Base-by-base conservation (phyloP, 2,113 vertebrate species). In the Malaclemys terrapin region DNA sequence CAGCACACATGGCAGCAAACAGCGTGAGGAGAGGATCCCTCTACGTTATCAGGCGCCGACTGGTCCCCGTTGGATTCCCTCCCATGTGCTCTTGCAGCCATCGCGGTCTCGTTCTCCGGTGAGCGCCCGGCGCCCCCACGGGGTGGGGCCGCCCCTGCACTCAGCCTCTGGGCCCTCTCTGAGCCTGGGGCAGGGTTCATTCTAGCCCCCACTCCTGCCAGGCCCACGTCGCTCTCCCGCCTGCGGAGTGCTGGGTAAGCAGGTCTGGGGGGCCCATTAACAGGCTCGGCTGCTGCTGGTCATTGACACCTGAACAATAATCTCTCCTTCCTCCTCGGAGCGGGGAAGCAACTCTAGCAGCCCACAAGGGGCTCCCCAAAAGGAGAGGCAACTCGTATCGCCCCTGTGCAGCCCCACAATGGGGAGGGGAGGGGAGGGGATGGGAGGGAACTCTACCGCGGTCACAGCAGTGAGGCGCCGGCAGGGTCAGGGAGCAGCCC, bases 171-270 rank as follows among this genome's bases (percentile, higher is more conserved):
- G 25, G 7, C 22, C 19, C 79, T 45, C 83, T 4, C 9, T 25
- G 1, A 0, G 0, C 19, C 2, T 0, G 69, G 52, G 59, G 78
- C 50, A 8, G 0, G 27, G 16, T 0, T n/a, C 54, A 11, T 38
- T 4, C 0, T 5, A 57, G 1, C 80, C 53, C 38, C 76, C 10
- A 2, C 45, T 31, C 59, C 62, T 14, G 4, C 59, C 25, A 25
- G 54, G 13, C 38, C 62, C 57, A 47, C 22, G 5, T 47, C 45
- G 38, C 84, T 49, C 29, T 56, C 38, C 47, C 75, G 27, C 78
- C 29, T 59, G n/a, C 59, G 27, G 53, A 62, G 54, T 52, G 65
- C 25, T 29, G 42, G 20, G 25, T 75, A 75, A 14, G 62, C 24
- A 10, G 19, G n/a, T 57, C 45, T 56, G 49, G 80, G 45, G 69